A percentile compares a stretch with the other conserved stretches of the same genome.
phyloP scores from a whole-genome alignment of 2,797 vertebrate species.

The Oreonectes daqikongensis region DNA sequence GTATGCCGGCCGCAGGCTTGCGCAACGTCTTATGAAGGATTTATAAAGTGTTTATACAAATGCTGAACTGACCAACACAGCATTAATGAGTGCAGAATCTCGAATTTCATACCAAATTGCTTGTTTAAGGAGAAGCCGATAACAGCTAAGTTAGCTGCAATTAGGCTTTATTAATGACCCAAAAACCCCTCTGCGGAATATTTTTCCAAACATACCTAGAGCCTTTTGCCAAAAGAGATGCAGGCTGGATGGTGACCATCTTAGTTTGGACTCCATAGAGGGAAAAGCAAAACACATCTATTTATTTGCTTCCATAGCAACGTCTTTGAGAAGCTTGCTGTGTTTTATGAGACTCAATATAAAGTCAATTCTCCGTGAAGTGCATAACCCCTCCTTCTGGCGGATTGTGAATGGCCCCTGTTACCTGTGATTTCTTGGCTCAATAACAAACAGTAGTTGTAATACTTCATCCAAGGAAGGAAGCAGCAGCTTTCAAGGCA shows the following conservation, averaged over 20 bases:
- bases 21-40: slow-evolving; percentile 60
- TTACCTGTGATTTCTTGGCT: slow-evolving; percentile 57
- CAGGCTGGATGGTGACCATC: slow-evolving; percentile 54
- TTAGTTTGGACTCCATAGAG: slow-evolving; percentile 39
- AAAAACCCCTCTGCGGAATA: slow-evolving; percentile 56
- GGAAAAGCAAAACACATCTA: slow-evolving; percentile 49
- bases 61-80: slow-evolving; percentile 58
- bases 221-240: slow-evolving; percentile 51
- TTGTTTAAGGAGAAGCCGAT: slow-evolving; percentile 71
- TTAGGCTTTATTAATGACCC: slow-evolving; percentile 74
- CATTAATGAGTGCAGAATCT: slow-evolving; percentile 66
- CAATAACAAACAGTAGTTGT: slow-evolving; percentile 60
- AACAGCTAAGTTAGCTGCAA: slow-evolving; percentile 71
- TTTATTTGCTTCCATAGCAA: slow-evolving; percentile 62
- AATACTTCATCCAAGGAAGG: slow-evolving; percentile 51
- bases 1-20: slow-evolving; percentile 32
- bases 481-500: slow-evolving; percentile 44
- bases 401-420: slow-evolving; percentile 48
- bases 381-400: slow-evolving; percentile 49
- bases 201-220: slow-evolving; percentile 56
- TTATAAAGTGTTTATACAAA: slow-evolving; percentile 75
- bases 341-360: slow-evolving; percentile 63
- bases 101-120: slow-evolving; percentile 67
- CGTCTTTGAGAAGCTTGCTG: slow-evolving; percentile 50
- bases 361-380: slow-evolving; percentile 62